These are phyloP conservation scores for Gymnothorax javanicus DNA, from an alignment of 2,797 vertebrate genomes.

Conservation along the genomic window DNA sequence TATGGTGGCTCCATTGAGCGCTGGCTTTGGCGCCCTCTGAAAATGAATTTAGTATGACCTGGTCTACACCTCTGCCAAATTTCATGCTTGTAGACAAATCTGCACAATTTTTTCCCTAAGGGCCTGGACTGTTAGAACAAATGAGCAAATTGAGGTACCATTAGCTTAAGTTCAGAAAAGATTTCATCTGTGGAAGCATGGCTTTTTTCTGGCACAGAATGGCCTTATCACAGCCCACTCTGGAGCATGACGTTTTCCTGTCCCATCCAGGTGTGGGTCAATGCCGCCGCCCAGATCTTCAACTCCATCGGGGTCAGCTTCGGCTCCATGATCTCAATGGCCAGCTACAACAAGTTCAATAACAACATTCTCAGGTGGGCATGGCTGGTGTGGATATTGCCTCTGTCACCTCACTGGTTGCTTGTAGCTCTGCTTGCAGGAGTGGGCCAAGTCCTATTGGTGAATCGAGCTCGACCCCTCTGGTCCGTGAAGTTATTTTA, in stretches of 20 bases:
- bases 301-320: conserved; percentile 76
- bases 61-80: too few relatives aligned
- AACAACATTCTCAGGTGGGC: conserved; percentile 72
- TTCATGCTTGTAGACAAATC: too few relatives aligned
- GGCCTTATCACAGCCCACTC: not conserved
- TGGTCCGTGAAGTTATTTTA: not conserved
- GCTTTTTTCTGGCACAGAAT: not conserved
- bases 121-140: too few relatives aligned
- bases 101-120: too few relatives aligned
- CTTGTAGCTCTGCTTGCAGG: not conserved
- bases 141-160: not conserved
- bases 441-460: not conserved
- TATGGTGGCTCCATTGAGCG: too few relatives aligned
- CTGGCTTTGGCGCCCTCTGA: too few relatives aligned
- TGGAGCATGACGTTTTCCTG: not conserved
- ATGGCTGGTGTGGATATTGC: not conserved
- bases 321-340: conserved; percentile 74
- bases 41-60: too few relatives aligned
- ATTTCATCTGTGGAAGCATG: not conserved
- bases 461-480: not conserved
- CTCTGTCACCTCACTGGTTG: too few relatives aligned
- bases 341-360: conserved; percentile 78
- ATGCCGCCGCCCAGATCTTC: conserved; percentile 77
- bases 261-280: conserved; percentile 69
- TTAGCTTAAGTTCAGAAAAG: not conserved